Evolutionary conservation across 2,113 vertebrate genomes (phyloP).

Genomic region (Gavia stellata): DNA sequence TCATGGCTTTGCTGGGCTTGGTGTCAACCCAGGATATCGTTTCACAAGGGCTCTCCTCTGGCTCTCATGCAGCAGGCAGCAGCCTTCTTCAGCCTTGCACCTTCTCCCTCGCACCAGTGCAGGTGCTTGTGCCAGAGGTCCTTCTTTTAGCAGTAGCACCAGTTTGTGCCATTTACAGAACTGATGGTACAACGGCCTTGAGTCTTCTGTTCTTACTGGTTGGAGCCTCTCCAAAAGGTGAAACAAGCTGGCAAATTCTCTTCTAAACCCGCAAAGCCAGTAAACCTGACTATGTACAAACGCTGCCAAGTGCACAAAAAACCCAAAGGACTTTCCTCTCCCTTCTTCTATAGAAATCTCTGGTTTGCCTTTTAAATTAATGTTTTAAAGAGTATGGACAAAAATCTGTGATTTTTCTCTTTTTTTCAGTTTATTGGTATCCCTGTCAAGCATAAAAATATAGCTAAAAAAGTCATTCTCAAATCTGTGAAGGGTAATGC

Average conservation of each 20-base stretch:
- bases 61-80: not conserved
- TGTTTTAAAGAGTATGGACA: not conserved
- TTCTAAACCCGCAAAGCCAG: not conserved
- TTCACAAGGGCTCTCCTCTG: fast-evolving
- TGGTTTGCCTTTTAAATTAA: not conserved
- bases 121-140: not conserved
- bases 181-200: not conserved
- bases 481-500: not conserved
- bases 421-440: not conserved
- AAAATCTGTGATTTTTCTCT: not conserved
- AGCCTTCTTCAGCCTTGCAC: not conserved
- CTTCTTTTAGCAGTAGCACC: fast-evolving
- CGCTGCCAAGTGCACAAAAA: not conserved
- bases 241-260: not conserved
- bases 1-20: not conserved
- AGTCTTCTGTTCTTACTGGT: not conserved
- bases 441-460: not conserved
- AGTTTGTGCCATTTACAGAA: not conserved
- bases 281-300: not conserved
- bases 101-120: not conserved
- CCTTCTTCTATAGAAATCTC: not conserved
- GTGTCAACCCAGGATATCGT: not conserved
- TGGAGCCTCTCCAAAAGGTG: not conserved
- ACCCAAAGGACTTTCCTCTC: not conserved
- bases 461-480: not conserved